Evolutionary conservation across 2,888 invertebrate genomes (phyloP).

Genomic region (Noctua comes): DNA sequence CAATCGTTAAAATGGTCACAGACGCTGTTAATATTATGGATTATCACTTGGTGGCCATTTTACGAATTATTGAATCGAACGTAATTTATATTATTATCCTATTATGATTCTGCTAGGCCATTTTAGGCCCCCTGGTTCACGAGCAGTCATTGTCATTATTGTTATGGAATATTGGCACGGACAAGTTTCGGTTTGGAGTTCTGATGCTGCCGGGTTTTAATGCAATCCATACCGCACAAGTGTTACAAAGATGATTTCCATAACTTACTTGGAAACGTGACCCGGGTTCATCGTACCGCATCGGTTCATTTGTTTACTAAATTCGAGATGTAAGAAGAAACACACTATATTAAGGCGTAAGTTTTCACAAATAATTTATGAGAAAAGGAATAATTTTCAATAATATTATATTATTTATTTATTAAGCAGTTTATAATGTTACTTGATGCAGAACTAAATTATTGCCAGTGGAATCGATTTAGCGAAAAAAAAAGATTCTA

Average conservation of each 20-base stretch:
- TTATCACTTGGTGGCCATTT: too few species aligned
- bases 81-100: too few species aligned
- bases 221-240: background rate
- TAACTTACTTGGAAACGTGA: background rate
- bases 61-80: too few species aligned
- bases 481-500: too few species aligned
- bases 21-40: too few species aligned
- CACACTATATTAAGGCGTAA: slow-evolving; percentile 50
- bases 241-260: background rate
- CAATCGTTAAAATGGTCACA: too few species aligned
- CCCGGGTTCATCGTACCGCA: too few species aligned
- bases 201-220: background rate
- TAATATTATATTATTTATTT: slow-evolving; percentile 53
- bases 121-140: too few species aligned
- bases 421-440: slow-evolving; percentile 50
- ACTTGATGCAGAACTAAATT: slow-evolving; percentile 29
- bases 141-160: background rate
- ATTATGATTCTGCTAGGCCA: too few species aligned
- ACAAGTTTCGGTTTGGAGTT: background rate
- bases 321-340: slow-evolving; percentile 10
- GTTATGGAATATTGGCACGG: background rate
- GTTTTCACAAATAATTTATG: slow-evolving; percentile 64
- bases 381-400: slow-evolving; percentile 40
- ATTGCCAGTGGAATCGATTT: slow-evolving; percentile 32
- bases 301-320: slow-evolving; percentile 30